Base-by-base conservation (phyloP, 2,113 vertebrate species). In the Phyllostomus discolor region DNA sequence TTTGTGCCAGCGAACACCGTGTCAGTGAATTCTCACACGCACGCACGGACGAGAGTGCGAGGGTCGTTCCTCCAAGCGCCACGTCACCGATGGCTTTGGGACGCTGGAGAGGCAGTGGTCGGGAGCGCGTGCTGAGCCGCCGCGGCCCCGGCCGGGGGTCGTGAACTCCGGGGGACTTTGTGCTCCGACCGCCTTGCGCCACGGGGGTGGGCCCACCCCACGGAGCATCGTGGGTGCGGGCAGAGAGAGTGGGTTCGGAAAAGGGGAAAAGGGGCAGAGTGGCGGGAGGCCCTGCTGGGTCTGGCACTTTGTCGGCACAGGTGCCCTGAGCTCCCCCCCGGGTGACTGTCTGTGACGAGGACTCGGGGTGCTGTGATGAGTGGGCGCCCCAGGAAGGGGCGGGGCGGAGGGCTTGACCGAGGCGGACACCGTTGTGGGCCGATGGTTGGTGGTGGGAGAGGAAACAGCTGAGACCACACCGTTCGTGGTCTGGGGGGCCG, bases 401-500 rank as follows among this genome's bases (percentile, higher is more conserved):
- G 31, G 33, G 50, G 2, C 8, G 41, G 57, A 9, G 3, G 22
- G 52, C 59, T 62, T 3, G 8, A 62, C 28, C 10, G 4, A 84
- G 75, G 64, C 50, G 88, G 88, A 57, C 5, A 22, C n/a, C n/a
- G 0, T 43, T 11, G 28, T 3, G 59, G 59, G 59, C 10, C 9
- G 79, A n/a, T 19, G 2, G 0, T 41, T 15, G 26, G 35, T 57
- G 72, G n/a, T 8, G 41, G 26, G 10, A 28, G 1, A 59, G 86
- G 57, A 93, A 35, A 7, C 35, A 4, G 28, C 35, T 38, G 35
- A 64, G 26, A 41, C 11, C 35, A 26, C 24, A n/a, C 69, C 76
- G 52, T 17, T 66, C 22, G 0, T 28, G 33, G 15, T 6, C 41
- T 26, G 35, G 8, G 12, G 8, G 1, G 12, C 31, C 10, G 5